phyloP scores from a whole-genome alignment of 2,797 vertebrate genomes.

The Tinamus major region DNA sequence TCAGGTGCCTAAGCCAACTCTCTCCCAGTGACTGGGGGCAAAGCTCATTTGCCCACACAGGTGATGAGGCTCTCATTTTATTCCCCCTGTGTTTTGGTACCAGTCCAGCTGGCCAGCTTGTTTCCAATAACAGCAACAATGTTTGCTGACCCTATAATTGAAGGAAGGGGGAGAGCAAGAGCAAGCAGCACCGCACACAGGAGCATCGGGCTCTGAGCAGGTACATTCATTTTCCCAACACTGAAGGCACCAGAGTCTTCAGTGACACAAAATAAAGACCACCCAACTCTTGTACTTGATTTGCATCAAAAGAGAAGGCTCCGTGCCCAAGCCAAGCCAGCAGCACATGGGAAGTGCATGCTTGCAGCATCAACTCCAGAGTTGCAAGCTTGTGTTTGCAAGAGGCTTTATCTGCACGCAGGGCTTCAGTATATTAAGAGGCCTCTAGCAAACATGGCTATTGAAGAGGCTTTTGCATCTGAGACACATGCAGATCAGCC shows the following conservation, averaged over 20 bases:
- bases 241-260: conserved; percentile 13
- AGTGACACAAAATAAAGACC: not conserved
- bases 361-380: not conserved
- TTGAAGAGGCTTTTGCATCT: not conserved
- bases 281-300: not conserved
- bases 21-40: not conserved
- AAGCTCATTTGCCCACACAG: not conserved
- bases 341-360: not conserved
- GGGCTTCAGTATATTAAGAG: not conserved
- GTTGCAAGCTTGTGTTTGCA: not conserved
- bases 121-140: not conserved
- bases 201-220: not conserved
- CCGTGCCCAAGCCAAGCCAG: too few relatives aligned
- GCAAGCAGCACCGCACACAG: not conserved
- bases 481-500: not conserved
- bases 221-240: not conserved
- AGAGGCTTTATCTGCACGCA: not conserved
- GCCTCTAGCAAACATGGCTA: not conserved
- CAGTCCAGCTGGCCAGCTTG: not conserved
- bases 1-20: not conserved
- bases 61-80: not conserved
- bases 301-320: too few relatives aligned
- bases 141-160: not conserved
- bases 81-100: not conserved
- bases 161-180: not conserved